Percentiles rank a stretch among this genome's conserved stretches.
Conservation (phyloP, 2,797 vertebrate genomes). For the Sebastes cheni region DNA sequence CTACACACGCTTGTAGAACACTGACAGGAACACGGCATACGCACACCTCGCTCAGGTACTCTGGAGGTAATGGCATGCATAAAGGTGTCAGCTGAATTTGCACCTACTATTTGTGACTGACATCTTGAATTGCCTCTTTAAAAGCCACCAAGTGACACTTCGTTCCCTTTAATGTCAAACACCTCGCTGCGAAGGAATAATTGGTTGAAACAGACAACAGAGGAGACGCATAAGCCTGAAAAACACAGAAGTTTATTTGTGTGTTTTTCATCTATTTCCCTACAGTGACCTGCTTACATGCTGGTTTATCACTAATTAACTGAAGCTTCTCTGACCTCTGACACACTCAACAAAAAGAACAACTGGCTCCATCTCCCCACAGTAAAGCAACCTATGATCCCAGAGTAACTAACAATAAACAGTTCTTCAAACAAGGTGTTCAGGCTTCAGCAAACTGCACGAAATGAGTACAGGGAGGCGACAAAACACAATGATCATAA, state of each 20-base stretch:
- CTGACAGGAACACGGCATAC: constrained; percentile 20
- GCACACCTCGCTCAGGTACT: constrained; percentile 12
- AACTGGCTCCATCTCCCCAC: not conserved
- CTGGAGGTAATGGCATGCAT: constrained; percentile 18
- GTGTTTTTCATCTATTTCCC: not conserved
- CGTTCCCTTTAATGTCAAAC: not conserved
- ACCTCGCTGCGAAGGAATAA: not conserved
- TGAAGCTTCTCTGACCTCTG: not conserved
- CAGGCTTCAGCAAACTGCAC: constrained; percentile 35
- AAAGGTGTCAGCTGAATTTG: constrained; percentile 7
- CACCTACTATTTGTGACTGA: constrained; percentile 12
- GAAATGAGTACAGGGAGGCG: constrained; percentile 36
- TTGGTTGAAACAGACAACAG: not conserved
- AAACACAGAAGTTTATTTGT: not conserved
- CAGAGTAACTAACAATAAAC: constrained; percentile 21
- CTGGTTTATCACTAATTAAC: not conserved
- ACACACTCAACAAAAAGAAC: not conserved
- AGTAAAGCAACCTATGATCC: constrained; percentile 2
- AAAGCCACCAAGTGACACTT: constrained; percentile 15
- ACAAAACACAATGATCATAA: constrained; percentile 33
- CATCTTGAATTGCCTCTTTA: constrained; percentile 5
- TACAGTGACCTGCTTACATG: not conserved
- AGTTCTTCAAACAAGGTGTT: constrained; percentile 43
- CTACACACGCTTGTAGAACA: constrained; percentile 43
- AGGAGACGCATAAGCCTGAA: not conserved